phyloP scores from a whole-genome alignment of 2,113 vertebrate species.

The Lucifuga dentata region DNA sequence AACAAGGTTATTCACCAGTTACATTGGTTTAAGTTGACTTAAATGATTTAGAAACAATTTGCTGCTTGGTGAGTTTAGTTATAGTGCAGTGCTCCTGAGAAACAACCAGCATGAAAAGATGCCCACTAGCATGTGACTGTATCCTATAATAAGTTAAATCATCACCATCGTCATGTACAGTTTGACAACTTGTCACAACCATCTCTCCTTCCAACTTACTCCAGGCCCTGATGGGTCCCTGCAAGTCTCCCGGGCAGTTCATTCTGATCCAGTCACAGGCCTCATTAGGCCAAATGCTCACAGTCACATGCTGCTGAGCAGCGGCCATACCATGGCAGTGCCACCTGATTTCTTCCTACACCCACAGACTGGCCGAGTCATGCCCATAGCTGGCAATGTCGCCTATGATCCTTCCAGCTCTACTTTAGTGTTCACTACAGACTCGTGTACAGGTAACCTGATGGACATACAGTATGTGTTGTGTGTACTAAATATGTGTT shows the following conservation, averaged over 20 bases:
- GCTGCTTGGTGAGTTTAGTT: not conserved
- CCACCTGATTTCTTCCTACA: constrained; percentile 86
- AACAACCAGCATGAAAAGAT: not conserved
- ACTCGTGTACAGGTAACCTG: constrained; percentile 72
- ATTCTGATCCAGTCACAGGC: constrained; percentile 79
- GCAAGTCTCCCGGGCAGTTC: constrained; percentile 57
- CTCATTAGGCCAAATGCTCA: constrained; percentile 80
- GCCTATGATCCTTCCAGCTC: constrained; percentile 84
- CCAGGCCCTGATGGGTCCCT: constrained; percentile 78
- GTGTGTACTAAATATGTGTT: too few relatives aligned
- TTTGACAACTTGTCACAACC: not conserved
- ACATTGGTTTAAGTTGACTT: not conserved
- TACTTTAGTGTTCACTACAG: constrained; percentile 81
- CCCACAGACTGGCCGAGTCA: constrained; percentile 85
- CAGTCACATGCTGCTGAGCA: constrained; percentile 80
- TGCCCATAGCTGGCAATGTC: constrained; percentile 86
- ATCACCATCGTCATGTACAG: not conserved
- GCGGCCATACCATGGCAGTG: constrained; percentile 79
- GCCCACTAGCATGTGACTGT: not conserved
- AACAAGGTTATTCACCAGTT: too few relatives aligned
- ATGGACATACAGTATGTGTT: too few relatives aligned
- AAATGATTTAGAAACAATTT: not conserved
- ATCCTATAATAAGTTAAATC: not conserved
- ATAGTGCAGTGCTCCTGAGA: not conserved
- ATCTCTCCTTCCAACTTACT: constrained; percentile 13